Base-by-base conservation (phyloP, 2,888 invertebrate species). In the Napeogenes sylphis region DNA sequence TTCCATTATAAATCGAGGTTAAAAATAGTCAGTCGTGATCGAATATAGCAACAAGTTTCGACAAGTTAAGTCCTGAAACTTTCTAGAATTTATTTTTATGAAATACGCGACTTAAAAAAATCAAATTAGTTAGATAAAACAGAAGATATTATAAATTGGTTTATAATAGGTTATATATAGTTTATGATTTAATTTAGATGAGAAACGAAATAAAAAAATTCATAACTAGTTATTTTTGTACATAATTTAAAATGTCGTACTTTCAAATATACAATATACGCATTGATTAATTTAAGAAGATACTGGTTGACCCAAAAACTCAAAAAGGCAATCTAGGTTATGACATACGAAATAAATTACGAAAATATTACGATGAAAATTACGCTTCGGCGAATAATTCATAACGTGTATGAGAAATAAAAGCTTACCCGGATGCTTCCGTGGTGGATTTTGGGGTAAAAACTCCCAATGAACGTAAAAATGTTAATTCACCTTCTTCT, bases 391-490 rank as follows among this genome's bases (percentile, higher is more conserved):
- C 54, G 45, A 61, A 63, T 66, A 61, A 55, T n/a, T 53, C 8
- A 63, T 66, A 42, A 42, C 45, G 33, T 65, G 64, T 65, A 74
- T 72, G 65, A 68, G 68, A 67, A 71, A 70, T 69, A 71, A 57
- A 62, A 64, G 85, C 90, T 87, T 71, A 90, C 90, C 90, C 90
- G 90, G 90, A 89, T 87, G 87, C 89, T 83, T 84, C 88, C 88
- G 87, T 85, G 78, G 82, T 80, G 79, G 73, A 67, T 79, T 81
- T 79, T 75, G 75, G 66, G 65, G 75, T 71, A 73, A 84, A 84
- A 82, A 76, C 80, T 75, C 83, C 82, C 76, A 83, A 82, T 85
- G 62, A 68, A 73, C 65, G 67, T 73, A 68, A 67, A 74, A 76
- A 77, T 82, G 84, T 82, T 81, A 65, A 79, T 82, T 80, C 85